Evolutionary conservation across 2,888 invertebrate genomes (phyloP), one percentile per base, ranked within the genome.

Genomic region (Dasysyrphus albostriatus): DNA sequence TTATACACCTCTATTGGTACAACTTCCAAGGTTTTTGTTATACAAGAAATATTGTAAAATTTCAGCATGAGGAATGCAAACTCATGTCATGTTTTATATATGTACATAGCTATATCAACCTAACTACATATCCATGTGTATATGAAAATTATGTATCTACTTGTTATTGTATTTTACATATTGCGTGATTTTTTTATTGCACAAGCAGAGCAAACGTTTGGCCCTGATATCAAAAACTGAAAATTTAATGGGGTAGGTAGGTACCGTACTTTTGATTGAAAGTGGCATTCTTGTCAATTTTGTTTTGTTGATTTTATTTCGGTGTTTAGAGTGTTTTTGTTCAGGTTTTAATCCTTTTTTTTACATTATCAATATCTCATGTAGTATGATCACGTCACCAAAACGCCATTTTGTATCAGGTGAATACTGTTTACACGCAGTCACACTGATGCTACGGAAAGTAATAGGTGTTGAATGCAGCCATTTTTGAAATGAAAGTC

Each of bases 241-340:
- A 87, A 87, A 87, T 79, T 83, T 87, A 87, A 87, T 87, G 87
- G 87, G 87, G 87, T 83, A 87, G 87, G 87, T 87, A 83, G 75
- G 78, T 72, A 54, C 3, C 78, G 78, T 72, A 54, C 3, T 24
- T 16, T 39, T 39, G n/a, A 54, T 14, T n/a, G 24, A 44, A 72
- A 47, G 65, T 37, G 39, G 44, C 61, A 69, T 78, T 73, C 51
- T 81, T 47, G 24, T 49, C 34, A 79, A 65, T 63, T 84, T 73
- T 56, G 58, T 61, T 77, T 67, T 75, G 24, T 51, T 12, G 59
- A 4, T 24, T 49, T 74, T 44, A 34, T 9, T 10, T 44, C 29
- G 37, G 6, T 70, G 5, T 63, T 12, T 56, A 9, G 19, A 32
- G 32, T 61, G 16, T 67, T 58, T 1, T 34, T 42, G n/a, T n/a